Conservation (phyloP, 2,113 vertebrate genomes). For the Heterotilapia buettikoferi region DNA sequence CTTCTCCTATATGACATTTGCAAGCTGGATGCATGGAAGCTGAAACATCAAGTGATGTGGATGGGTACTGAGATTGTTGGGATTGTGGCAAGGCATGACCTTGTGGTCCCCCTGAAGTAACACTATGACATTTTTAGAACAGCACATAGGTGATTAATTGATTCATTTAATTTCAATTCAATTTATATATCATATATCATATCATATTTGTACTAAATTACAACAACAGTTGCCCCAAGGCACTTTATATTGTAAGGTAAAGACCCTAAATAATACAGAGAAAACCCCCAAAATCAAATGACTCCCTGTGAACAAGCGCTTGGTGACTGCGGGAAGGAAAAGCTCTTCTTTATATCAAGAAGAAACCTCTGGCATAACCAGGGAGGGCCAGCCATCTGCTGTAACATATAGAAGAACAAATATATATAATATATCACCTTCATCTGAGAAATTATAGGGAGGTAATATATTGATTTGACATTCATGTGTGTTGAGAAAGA, state of each 20-base stretch:
- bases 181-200: not conserved
- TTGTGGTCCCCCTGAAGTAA: not conserved
- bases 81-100: not conserved
- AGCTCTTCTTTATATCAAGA: not conserved
- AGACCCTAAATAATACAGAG: not conserved
- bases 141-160: not conserved
- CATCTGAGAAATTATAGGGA: not conserved
- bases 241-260: not conserved
- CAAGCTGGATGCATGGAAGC: not conserved
- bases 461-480: not conserved
- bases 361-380: not conserved
- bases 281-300: not conserved
- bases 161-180: not conserved
- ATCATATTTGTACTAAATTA: not conserved
- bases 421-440: not conserved
- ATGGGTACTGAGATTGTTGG: not conserved
- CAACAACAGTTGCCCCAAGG: not conserved
- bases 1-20: not conserved
- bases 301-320: not conserved
- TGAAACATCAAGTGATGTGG: not conserved
- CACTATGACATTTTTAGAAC: not conserved
- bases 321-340: not conserved
- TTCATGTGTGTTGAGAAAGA: not conserved
- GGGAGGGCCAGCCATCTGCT: not conserved
- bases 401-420: not conserved